Evolutionary conservation across 2,113 vertebrate genomes (phyloP).

Genomic region (Hydrolagus affinis): DNA sequence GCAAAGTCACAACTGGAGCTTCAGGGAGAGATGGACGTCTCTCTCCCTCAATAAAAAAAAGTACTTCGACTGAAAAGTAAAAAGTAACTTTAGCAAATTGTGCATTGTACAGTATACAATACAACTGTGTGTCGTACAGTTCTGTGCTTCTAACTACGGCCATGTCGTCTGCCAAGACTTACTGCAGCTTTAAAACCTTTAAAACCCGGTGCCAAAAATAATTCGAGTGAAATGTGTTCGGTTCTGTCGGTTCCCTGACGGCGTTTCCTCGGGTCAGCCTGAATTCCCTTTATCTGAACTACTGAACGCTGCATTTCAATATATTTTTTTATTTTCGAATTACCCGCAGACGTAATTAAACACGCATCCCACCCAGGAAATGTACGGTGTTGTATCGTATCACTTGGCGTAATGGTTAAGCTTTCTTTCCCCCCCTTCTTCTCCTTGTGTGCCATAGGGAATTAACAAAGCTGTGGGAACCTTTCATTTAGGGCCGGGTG

Average conservation of each 20-base stretch:
- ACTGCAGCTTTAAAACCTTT: conserved; percentile 23
- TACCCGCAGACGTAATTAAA: background rate
- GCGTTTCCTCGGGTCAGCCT: background rate
- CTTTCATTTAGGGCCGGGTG: background rate
- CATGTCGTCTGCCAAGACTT: conserved; percentile 6
- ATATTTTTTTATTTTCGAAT: background rate
- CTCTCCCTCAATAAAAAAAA: background rate
- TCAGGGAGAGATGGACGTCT: background rate
- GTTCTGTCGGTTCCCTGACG: background rate
- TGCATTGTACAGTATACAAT: background rate
- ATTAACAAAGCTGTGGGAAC: background rate
- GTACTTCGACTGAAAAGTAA: background rate
- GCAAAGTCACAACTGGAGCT: background rate
- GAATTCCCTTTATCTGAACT: background rate
- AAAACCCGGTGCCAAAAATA: conserved; percentile 20
- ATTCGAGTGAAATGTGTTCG: background rate
- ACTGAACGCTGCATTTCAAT: too few species aligned
- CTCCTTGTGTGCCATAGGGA: too few species aligned
- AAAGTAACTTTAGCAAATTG: background rate
- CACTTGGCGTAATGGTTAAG: background rate
- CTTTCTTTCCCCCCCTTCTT: too few species aligned
- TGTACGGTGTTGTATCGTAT: background rate
- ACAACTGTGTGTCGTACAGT: background rate
- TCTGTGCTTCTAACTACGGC: too few species aligned
- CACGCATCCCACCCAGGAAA: background rate